Percentiles rank a stretch among this genome's conserved stretches.
Conservation (phyloP, 2,113 vertebrate species). For the Halcyon senegalensis region DNA sequence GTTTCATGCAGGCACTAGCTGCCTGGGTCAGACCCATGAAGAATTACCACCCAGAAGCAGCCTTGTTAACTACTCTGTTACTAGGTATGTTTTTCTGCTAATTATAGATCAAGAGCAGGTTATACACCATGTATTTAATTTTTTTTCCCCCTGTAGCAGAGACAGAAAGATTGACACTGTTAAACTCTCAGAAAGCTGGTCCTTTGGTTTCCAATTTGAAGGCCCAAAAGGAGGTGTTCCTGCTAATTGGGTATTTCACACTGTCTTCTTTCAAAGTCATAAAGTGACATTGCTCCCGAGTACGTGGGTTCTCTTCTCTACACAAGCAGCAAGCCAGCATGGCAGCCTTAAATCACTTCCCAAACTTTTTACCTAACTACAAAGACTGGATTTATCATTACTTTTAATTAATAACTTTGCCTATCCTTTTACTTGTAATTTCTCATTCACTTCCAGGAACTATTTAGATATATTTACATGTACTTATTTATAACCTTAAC, state of each 20-base stretch:
- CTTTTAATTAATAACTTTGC: slow-evolving; percentile 37
- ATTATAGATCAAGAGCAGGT: neutral
- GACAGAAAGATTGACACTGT: neutral
- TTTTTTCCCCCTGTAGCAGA: neutral
- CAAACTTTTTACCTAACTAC: neutral
- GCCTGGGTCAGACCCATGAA: neutral
- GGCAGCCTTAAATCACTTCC: neutral
- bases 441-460: slow-evolving; percentile 29
- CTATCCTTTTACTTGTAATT: slow-evolving; percentile 44
- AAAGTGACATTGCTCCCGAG: neutral
- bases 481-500: slow-evolving; percentile 29
- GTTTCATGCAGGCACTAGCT: neutral
- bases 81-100: neutral
- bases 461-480: slow-evolving; percentile 43
- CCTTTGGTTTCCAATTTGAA: neutral
- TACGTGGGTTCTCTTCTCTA: neutral
- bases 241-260: neutral
- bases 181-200: neutral
- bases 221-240: neutral
- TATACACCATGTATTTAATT: neutral
- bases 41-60: neutral
- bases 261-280: neutral
- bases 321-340: neutral
- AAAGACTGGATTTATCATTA: slow-evolving; percentile 23
- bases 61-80: neutral